Base-by-base conservation (phyloP, 2,113 vertebrate genomes). In the Percopsis transmontana region DNA sequence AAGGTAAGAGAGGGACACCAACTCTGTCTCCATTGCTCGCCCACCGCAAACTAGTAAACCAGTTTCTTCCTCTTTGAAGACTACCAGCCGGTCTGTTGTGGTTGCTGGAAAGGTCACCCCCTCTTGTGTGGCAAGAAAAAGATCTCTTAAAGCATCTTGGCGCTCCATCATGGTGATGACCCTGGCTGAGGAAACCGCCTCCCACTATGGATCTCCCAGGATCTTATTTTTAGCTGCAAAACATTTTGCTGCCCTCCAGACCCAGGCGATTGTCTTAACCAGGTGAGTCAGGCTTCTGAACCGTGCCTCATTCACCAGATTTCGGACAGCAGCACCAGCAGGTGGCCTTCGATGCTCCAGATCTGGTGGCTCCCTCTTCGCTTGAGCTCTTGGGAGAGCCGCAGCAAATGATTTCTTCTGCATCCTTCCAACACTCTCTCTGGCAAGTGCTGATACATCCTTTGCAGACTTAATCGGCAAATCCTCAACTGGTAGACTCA, bases 391-490 rank as follows among this genome's bases (percentile, higher is more conserved):
- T 27, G 27, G 11, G 21, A 16, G 5, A 2, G 38, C 14, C 13
- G 54, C 54, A 5, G 54, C 27, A 27, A 57, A 57, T 2, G 2
- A 21, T 15, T 57, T 57, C 27, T 24, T 57, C 14, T 39, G 54
- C 9, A 57, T 21, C 16, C 16, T 24, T 7, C 54, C 15, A 3
- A 57, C 21, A 1, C n/a, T n/a, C 10, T 27, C 16, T 57, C 27
- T 11, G n/a, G 52, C n/a, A 3, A 15, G 2, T 2, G 10, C 23
- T 24, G 54, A 21, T 2, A 56, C 0, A 5, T 70, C 41, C 2
- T n/a, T 39, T 0, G 53, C 53, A 3, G 20, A 55, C n/a, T 27
- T 55, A 11, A 47, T 39, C 2, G 58, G 64, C 58, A 71, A 76
- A 5, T 68, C 66, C 8, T 1, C 2, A 0, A 12, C 27, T 3